Evolutionary conservation across 2,888 invertebrate species (phyloP), one percentile per base, ranked within the genome.

Genomic region (Parnassius smintheus): DNA sequence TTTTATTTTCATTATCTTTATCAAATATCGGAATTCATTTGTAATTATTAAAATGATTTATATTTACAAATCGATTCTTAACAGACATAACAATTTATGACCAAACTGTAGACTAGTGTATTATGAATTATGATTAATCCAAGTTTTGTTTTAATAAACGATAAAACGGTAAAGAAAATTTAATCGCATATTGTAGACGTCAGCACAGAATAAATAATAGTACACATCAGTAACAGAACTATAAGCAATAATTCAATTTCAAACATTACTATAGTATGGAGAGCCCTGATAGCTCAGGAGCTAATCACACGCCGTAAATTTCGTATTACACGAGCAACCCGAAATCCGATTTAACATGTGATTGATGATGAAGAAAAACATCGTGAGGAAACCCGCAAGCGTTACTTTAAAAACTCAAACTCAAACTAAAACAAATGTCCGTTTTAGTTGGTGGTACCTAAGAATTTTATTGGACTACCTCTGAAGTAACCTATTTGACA

Each of bases 1-100:
- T n/a, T 53, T 18, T 48, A 46, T 41, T 41, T 9, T 10, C 10
- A 41, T 41, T 8, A 18, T 18, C 44, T 7, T 18, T 18, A 22
- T 55, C 18, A 52, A 44, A 52, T 18, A 42, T 25, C 25, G 4
- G n/a, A 52, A 59, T 35, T 4, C 18, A 8, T 41, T 42, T 45
- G 7, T 25, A 59, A 46, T 45, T 45, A 61, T 44, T 41, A n/a
- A 11, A 13, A 55, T 61, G 55, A 61, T 61, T 60, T 42, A 48
- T 42, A 42, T 48, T 41, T 45, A 7, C 35, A 50, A 48, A 56
- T 42, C 13, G 50, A 56, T 54, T 46, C 59, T 18, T 18, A 18
- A 18, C 18, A 18, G 18, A 18, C 18, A 18, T 18, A 35, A 12
- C 42, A 54, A 60, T 60, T 60, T 54, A 54, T 42, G 59, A 60